Conservation (phyloP, 2,113 vertebrate genomes). For the Etheostoma cragini region DNA sequence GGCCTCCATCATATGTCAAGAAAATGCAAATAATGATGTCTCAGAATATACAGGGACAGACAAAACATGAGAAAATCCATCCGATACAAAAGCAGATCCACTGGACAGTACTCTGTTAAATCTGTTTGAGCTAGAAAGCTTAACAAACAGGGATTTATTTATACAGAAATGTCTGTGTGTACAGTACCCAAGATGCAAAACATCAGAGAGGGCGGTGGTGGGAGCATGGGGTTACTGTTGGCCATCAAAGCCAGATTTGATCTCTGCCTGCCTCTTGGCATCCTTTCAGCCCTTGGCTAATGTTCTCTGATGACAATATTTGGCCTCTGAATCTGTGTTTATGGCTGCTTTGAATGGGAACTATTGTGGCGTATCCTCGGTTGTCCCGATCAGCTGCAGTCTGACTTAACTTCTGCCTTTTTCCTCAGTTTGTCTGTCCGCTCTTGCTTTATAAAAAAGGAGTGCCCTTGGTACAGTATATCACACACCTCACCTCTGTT, state of each 20-base stretch:
- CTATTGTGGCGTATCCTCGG: conserved; percentile 75
- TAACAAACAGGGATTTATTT: conserved; percentile 52
- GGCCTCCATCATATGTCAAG: not conserved
- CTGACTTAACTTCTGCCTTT: conserved; percentile 61
- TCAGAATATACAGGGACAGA: not conserved
- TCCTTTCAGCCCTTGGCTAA: conserved; percentile 66
- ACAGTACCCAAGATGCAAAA: conserved; percentile 51
- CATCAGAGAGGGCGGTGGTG: conserved; percentile 46
- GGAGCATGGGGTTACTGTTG: conserved; percentile 62
- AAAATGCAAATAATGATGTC: not conserved
- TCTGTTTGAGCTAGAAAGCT: conserved; percentile 23
- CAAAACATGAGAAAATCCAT: conserved; percentile 1
- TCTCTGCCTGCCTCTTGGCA: conserved; percentile 74
- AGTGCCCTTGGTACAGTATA: no score
- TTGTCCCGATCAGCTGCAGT: conserved; percentile 75
- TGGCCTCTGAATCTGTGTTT: conserved; percentile 68
- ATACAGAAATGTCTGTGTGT: conserved; percentile 56
- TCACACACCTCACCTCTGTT: conserved; percentile 4
- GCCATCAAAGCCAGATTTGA: conserved; percentile 74
- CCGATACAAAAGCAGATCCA: not conserved
- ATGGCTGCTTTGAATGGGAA: conserved; percentile 75
- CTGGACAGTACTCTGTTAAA: conserved; percentile 13
- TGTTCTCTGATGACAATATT: conserved; percentile 79
- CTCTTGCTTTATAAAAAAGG: not conserved
- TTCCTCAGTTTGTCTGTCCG: conserved; percentile 24